Evolutionary conservation across 2,113 vertebrate genomes (phyloP).

Genomic region (Neomonachus schauinslandi): DNA sequence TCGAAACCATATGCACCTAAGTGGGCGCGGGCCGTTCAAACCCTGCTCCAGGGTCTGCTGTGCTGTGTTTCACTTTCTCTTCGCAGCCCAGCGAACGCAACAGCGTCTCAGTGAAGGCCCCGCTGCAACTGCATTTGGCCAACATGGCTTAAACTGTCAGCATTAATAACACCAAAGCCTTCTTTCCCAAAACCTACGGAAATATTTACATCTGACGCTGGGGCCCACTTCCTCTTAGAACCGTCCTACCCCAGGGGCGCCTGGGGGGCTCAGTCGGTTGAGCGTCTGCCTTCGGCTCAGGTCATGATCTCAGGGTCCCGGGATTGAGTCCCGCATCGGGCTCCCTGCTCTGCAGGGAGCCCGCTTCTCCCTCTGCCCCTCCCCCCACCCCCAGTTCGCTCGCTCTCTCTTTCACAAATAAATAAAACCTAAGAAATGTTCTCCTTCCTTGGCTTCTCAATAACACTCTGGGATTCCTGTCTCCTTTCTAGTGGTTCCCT

Average conservation of each 20-base stretch:
- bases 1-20: rapidly evolving
- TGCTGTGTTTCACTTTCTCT: not conserved
- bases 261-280: not conserved
- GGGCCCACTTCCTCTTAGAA: constrained; percentile 17
- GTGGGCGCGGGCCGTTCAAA: rapidly evolving
- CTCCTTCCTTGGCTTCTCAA: not conserved
- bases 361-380: not conserved
- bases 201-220: not conserved
- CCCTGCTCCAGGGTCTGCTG: not conserved
- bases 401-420: not conserved
- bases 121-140: not conserved
- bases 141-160: not conserved
- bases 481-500: not conserved
- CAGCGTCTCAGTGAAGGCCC: not conserved
- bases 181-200: not conserved
- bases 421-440: not conserved
- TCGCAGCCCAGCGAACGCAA: not conserved
- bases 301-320: not conserved
- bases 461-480: not conserved
- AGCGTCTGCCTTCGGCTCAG: not conserved
- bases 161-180: not conserved
- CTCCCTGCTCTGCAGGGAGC: not conserved
- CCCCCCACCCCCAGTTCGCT: not conserved
- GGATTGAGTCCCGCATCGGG: too few species aligned
- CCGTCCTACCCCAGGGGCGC: not conserved